These are phyloP conservation scores for Trissoscelio sp. DNA, from an alignment of 2,888 invertebrate genomes.

Conservation along the genomic window DNA sequence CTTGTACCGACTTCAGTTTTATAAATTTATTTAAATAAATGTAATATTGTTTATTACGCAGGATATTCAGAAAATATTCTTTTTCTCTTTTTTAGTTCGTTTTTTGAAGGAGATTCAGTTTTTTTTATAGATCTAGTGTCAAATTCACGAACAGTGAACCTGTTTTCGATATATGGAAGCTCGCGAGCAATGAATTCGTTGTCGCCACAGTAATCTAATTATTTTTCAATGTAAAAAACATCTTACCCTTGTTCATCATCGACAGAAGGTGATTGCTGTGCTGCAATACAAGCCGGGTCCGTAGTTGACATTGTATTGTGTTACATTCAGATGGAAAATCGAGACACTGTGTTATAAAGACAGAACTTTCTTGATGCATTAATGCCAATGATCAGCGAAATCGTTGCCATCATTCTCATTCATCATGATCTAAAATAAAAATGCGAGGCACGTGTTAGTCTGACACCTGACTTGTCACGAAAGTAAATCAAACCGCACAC, in stretches of 20 bases:
- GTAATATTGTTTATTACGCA: too few relatives aligned
- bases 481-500: conserved; percentile 23
- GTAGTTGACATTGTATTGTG: conserved; percentile 77
- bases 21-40: too few relatives aligned
- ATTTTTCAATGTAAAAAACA: too few relatives aligned
- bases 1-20: too few relatives aligned
- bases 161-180: too few relatives aligned
- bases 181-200: too few relatives aligned
- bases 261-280: conserved; percentile 72
- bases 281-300: conserved; percentile 75
- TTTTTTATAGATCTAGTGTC: too few relatives aligned
- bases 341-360: conserved; percentile 2
- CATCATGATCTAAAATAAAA: conserved; percentile 50
- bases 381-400: not conserved
- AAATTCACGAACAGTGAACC: too few relatives aligned
- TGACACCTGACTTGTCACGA: conserved; percentile 37
- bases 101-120: too few relatives aligned
- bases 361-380: not conserved
- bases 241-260: conserved; percentile 78
- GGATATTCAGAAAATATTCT: too few relatives aligned
- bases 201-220: too few relatives aligned
- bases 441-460: conserved; percentile 38
- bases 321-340: conserved; percentile 35
- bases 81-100: too few relatives aligned
- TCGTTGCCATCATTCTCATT: conserved; percentile 20